Evolutionary conservation across 1,140 invertebrate species (phyloP).

Genomic region (Cardiocondyla obscurior): DNA sequence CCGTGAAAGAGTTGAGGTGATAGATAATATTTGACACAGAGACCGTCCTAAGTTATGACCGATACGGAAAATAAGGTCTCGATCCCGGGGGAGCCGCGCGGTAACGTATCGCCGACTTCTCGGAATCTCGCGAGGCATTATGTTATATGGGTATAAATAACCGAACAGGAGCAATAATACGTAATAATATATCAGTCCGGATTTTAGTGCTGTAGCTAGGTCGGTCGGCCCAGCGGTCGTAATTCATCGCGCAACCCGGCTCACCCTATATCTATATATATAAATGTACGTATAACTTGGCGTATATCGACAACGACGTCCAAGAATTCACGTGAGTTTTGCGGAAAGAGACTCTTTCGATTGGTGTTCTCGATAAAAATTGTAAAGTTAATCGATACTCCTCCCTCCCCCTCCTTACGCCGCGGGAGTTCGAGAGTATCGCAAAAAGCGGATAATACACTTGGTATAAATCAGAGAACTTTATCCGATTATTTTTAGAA

Average conservation of each 20-base stretch:
- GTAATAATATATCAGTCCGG: slow-evolving; percentile 85
- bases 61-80: slow-evolving; percentile 82
- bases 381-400: slow-evolving; percentile 7
- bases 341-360: slow-evolving; percentile 28
- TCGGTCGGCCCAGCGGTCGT: slow-evolving; percentile 82
- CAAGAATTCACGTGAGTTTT: slow-evolving; percentile 54
- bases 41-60: slow-evolving; percentile 81
- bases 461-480: not conserved
- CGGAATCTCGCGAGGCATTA: slow-evolving; percentile 82
- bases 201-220: slow-evolving; percentile 83
- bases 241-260: slow-evolving; percentile 81
- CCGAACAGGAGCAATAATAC: slow-evolving; percentile 84
- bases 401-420: no score
- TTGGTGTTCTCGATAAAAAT: slow-evolving; percentile 34
- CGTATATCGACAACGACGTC: slow-evolving; percentile 34
- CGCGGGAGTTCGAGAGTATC: not conserved
- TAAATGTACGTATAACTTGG: slow-evolving; percentile 37
- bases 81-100: slow-evolving; percentile 76
- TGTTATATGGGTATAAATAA: slow-evolving; percentile 85
- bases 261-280: slow-evolving; percentile 70
- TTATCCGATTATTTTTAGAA: not conserved
- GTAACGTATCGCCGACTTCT: slow-evolving; percentile 77
- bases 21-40: slow-evolving; percentile 56
- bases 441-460: not conserved
- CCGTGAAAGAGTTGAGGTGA: slow-evolving; percentile 42